phyloP scores from a whole-genome alignment of 2,113 vertebrate genomes.

The Oncorhynchus keta region DNA sequence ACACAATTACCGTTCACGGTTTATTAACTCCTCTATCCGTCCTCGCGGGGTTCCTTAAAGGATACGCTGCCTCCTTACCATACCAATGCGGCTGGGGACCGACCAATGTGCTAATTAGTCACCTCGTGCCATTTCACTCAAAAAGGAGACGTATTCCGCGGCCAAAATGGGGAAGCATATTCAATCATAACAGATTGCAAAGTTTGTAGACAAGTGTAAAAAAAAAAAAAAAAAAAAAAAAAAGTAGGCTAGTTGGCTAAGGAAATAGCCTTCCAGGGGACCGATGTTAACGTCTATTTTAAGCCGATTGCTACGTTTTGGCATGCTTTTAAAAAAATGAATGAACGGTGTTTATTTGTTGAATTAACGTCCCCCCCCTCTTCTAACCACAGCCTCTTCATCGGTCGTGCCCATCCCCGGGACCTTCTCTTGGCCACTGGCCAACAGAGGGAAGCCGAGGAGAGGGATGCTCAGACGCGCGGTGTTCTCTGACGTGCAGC shows the following conservation, averaged over 20 bases:
- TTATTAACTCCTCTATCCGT: constrained; percentile 98
- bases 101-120: constrained; percentile 95
- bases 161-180: constrained; percentile 26
- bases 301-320: constrained; percentile 2
- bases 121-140: constrained; percentile 88
- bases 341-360: constrained; percentile 5
- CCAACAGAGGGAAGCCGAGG: constrained; percentile 88
- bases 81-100: constrained; percentile 86
- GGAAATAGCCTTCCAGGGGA: too few species aligned
- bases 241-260: too few species aligned
- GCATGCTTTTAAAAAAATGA: not conserved
- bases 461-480: constrained; percentile 94
- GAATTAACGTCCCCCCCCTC: not conserved
- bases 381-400: constrained; percentile 74
- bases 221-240: too few species aligned
- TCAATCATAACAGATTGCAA: constrained; percentile 23
- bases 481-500: constrained; percentile 95
- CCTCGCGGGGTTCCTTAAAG: constrained; percentile 78
- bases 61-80: constrained; percentile 88
- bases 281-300: not conserved
- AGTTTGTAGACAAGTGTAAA: not conserved
- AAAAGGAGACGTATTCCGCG: constrained; percentile 55
- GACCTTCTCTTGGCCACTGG: constrained; percentile 94
- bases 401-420: constrained; percentile 92
- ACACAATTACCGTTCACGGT: constrained; percentile 99